Evolutionary conservation across 2,113 vertebrate genomes (phyloP).

Genomic region (Ictidomys tridecemlineatus): DNA sequence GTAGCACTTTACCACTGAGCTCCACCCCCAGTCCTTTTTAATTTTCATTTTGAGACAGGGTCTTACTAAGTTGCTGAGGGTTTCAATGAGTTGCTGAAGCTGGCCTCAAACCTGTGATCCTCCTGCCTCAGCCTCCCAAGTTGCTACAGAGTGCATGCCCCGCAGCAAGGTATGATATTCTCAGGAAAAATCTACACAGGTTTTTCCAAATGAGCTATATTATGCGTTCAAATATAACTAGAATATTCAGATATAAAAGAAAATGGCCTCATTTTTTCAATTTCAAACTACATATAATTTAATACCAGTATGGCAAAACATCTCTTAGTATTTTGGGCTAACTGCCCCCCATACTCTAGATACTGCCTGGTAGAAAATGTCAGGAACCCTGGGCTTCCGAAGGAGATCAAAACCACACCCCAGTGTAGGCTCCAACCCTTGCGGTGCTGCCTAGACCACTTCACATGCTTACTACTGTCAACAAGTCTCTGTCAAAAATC

Average conservation of each 20-base stretch:
- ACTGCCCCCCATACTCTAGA: not conserved
- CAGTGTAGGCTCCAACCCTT: not conserved
- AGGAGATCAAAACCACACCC: no score
- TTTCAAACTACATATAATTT: not conserved
- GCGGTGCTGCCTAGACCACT: not conserved
- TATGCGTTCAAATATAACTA: conserved; percentile 11
- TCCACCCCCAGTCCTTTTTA: no score
- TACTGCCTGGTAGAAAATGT: not conserved
- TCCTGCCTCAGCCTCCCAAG: no score
- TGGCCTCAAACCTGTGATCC: no score
- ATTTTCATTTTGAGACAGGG: no score
- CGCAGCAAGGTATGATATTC: not conserved
- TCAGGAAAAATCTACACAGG: not conserved
- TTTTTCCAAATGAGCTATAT: not conserved
- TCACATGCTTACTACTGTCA: accelerated
- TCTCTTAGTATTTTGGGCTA: not conserved
- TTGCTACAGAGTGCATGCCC: no score
- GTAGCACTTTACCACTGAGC: no score
- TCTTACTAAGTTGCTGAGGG: no score
- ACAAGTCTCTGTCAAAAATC: not conserved
- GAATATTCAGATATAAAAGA: not conserved
- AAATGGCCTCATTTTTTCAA: not conserved
- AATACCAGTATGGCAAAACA: not conserved
- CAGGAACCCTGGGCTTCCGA: not conserved
- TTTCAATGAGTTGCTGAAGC: no score